Base-by-base conservation (phyloP, 2,888 invertebrate species). In the Dolichomitus sp. region DNA sequence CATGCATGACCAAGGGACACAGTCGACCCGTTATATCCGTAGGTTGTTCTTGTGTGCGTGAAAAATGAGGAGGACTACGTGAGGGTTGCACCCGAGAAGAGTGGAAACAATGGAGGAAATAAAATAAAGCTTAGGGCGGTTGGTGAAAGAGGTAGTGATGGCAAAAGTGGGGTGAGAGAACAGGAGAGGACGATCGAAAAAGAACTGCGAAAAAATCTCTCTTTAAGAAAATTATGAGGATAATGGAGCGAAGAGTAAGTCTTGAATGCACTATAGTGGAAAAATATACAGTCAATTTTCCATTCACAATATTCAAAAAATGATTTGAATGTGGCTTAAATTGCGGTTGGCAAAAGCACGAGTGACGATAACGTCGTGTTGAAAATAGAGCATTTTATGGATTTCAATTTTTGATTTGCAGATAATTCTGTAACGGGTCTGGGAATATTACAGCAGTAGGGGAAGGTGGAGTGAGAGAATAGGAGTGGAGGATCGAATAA, bases 61-160 rank as follows among this genome's bases (percentile, higher is more conserved):
- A 88, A 87, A 90, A 91, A 91, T 90, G 90, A 91, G 90, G 87
- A 89, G 89, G 83, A 85, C 77, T 88, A 90, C 90, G 91, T 88
- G 89, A 87, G 90, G 87, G 87, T 86, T 84, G 86, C 88, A 83
- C 86, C 87, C 87, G 85, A 88, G 87, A 89, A 88, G 87, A 87
- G 87, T 88, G 88, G 90, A 91, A 92, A 92, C 92, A 92, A 92
- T 92, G 87, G 91, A 87, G 88, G 89, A 90, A 92, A 92, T 92
- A 92, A 92, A 92, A 92, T 92, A 92, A 92, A 89, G 91, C 90
- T 90, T 84, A 84, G 84, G 69, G 59, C 79, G 65, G 80, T 50
- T 81, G 68, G 37, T 14, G 61, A 42, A 48, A 52, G 88, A 80
- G 83, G 81, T 79, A 79, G 78, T 65, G 80, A 80, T 84, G 87